Evolutionary conservation across 2,113 vertebrate genomes (phyloP).

Genomic region (Bubo bubo): DNA sequence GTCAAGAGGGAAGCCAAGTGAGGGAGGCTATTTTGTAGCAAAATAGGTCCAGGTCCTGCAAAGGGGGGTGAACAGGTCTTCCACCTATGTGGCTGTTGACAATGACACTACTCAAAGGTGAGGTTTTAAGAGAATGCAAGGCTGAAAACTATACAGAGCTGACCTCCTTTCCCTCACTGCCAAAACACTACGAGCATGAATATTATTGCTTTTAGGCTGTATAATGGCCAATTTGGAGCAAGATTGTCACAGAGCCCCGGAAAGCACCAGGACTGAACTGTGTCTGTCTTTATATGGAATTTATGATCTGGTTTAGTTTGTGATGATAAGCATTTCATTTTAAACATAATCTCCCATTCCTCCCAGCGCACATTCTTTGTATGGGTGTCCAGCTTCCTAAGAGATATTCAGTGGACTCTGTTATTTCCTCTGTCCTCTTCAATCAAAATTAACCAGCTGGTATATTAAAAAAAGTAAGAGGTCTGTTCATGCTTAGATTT

Average conservation of each 20-base stretch:
- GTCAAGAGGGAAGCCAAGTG: neutral
- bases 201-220: neutral
- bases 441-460: neutral
- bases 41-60: neutral
- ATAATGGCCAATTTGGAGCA: neutral
- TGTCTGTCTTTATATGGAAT: neutral
- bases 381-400: neutral
- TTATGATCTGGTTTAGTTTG: neutral
- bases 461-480: neutral
- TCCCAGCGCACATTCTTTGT: neutral
- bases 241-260: neutral
- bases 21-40: neutral
- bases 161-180: neutral
- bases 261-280: neutral
- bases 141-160: neutral
- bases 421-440: neutral
- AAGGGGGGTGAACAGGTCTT: neutral
- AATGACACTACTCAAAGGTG: neutral
- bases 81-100: accelerated
- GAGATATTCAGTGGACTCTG: neutral
- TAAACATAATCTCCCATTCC: neutral
- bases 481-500: neutral
- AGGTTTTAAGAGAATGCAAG: neutral
- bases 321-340: neutral
- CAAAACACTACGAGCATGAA: neutral